Evolutionary conservation across 2,797 vertebrate species (phyloP).

Genomic region (Danio kyathit): DNA sequence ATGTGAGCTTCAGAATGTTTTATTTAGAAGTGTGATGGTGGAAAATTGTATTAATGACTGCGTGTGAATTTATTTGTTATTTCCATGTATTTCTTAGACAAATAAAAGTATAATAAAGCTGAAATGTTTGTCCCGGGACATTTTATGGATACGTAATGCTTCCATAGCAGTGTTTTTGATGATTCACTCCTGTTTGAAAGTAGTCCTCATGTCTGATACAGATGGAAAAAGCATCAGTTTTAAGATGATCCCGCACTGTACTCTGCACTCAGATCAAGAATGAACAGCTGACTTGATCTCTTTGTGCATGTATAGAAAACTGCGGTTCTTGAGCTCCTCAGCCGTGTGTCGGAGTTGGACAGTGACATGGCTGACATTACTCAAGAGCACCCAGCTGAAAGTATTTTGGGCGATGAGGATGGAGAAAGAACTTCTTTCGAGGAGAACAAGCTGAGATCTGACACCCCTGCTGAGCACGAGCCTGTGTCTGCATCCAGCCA

Average conservation of each 20-base stretch:
- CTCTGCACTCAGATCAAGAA: constrained; percentile 18
- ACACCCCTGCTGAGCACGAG: constrained; percentile 75
- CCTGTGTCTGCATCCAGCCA: constrained; percentile 82
- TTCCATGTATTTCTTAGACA: constrained; percentile 21
- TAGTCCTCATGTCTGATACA: not conserved
- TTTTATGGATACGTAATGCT: constrained; percentile 29
- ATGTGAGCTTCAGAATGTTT: not conserved
- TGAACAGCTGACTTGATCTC: constrained; percentile 32
- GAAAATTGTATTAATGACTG: constrained; percentile 1
- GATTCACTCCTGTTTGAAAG: not conserved
- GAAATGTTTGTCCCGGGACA: constrained; percentile 44
- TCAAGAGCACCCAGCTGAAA: constrained; percentile 79
- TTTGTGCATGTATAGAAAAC: constrained; percentile 74
- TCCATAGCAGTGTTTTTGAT: not conserved
- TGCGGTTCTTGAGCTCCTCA: constrained; percentile 78
- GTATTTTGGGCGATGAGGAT: constrained; percentile 73
- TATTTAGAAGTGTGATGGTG: not conserved
- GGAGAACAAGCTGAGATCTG: constrained; percentile 46
- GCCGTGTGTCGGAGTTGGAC: constrained; percentile 86
- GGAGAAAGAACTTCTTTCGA: constrained; percentile 49
- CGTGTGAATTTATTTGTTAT: constrained; percentile 13
- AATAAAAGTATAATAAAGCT: constrained; percentile 52
- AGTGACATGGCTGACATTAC: constrained; percentile 98
- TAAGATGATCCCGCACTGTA: not conserved
- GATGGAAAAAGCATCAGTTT: not conserved